These are phyloP conservation scores for Ursus arctos DNA, from an alignment of 2,113 vertebrate species.

Conservation along the genomic window DNA sequence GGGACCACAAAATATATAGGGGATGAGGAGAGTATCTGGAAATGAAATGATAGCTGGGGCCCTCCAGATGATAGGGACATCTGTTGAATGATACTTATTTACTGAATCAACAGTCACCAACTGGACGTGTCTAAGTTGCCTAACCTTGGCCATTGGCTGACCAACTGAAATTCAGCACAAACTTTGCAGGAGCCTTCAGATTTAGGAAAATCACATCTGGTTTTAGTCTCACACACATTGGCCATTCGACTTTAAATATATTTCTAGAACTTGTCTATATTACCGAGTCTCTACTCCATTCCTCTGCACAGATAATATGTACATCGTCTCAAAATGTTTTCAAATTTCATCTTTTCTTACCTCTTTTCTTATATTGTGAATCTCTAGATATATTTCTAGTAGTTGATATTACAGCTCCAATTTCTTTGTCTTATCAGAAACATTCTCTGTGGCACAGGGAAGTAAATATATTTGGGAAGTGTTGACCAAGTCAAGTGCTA, in stretches of 20 bases:
- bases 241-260: not conserved
- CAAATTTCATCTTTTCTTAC: not conserved
- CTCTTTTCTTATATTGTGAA: not conserved
- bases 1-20: not conserved
- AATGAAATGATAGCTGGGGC: not conserved
- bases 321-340: not conserved
- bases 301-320: not conserved
- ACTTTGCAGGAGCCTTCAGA: not conserved
- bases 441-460: not conserved
- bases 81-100: not conserved
- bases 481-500: not conserved
- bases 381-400: not conserved
- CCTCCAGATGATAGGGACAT: not conserved
- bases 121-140: not conserved
- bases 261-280: not conserved
- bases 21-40: not conserved
- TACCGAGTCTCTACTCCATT: not conserved
- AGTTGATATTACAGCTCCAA: not conserved
- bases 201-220: not conserved
- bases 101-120: not conserved
- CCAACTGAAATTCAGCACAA: not conserved
- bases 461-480: fast-evolving
- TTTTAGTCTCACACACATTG: not conserved
- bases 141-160: not conserved
- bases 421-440: not conserved